Base-by-base conservation (phyloP, 2,888 invertebrate species). In the Heliconius aoede region DNA sequence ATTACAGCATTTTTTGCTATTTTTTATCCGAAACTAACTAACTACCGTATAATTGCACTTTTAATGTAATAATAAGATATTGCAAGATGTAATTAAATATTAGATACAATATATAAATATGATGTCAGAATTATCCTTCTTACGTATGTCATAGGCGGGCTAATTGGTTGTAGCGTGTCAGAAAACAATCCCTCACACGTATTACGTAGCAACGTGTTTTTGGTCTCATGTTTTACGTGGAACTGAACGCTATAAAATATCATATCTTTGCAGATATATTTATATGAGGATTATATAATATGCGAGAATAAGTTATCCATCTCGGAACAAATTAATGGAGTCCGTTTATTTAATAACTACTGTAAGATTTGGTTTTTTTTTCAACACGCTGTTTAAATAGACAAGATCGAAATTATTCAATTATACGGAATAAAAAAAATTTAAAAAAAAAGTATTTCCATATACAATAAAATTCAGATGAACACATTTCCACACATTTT, bases 131-230 rank as follows among this genome's bases (percentile, higher is more conserved):
- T 81, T 80, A 81, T 80, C 81, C 78, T 82, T 76, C 80, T 81
- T 86, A 89, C 86, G 81, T 85, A 84, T 87, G 88, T 86, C 86
- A 87, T 87, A 89, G 87, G 87, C 85, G 85, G 84, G 86, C 88
- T 91, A 91, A 92, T 92, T 92, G 89, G 89, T 91, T 88, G 86
- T 87, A 85, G 87, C 87, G 86, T 86, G 87, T 86, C 86, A 86
- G 88, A 86, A 87, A 86, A 88, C 89, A 90, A 90, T 91, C 90
- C 89, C 88, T 90, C 89, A 91, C 86, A 84, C 81, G 83, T 83
- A 85, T 77, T 76, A 76, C 65, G 28, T 58, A 72, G 72, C 68
- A 65, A 78, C 72, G 32, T 68, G n/a, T 61, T 73, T 67, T 74
- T 73, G 72, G 32, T 68, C 26, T 65, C 32, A 30, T 32, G 74